phyloP scores from a whole-genome alignment of 2,113 vertebrate species.

The Colius striatus region DNA sequence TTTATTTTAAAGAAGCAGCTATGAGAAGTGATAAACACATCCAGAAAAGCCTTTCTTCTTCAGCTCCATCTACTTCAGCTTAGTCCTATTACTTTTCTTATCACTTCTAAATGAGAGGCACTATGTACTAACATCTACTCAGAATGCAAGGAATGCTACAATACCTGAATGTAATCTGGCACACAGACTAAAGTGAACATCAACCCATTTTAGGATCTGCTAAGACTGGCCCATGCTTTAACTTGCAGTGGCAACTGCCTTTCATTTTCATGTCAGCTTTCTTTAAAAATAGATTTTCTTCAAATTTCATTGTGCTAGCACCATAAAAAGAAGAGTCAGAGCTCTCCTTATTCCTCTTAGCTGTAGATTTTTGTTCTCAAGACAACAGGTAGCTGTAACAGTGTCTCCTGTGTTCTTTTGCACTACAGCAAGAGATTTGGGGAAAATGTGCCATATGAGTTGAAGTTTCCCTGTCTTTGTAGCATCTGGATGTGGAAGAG shows the following conservation, averaged over 20 bases:
- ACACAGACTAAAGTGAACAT: not conserved
- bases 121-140: not conserved
- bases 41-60: not conserved
- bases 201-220: not conserved
- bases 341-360: not conserved
- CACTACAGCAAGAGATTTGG: not conserved
- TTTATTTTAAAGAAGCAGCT: not conserved
- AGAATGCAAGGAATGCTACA: slow-evolving; percentile 58
- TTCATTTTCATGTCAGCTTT: not conserved
- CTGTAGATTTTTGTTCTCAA: not conserved
- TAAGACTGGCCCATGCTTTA: slow-evolving; percentile 13
- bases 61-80: not conserved
- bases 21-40: not conserved
- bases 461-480: not conserved
- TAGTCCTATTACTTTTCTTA: not conserved
- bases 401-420: not conserved
- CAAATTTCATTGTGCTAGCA: not conserved
- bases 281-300: not conserved
- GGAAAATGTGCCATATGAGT: not conserved
- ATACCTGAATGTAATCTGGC: slow-evolving; percentile 32
- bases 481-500: not conserved
- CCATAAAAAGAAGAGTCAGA: not conserved
- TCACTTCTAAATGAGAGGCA: not conserved
- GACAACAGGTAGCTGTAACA: not conserved
- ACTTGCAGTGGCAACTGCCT: not conserved